Percentiles rank a stretch among this genome's conserved stretches.
Conservation (phyloP, 2,797 vertebrate genomes). For the Scomberomorus guttatus region DNA sequence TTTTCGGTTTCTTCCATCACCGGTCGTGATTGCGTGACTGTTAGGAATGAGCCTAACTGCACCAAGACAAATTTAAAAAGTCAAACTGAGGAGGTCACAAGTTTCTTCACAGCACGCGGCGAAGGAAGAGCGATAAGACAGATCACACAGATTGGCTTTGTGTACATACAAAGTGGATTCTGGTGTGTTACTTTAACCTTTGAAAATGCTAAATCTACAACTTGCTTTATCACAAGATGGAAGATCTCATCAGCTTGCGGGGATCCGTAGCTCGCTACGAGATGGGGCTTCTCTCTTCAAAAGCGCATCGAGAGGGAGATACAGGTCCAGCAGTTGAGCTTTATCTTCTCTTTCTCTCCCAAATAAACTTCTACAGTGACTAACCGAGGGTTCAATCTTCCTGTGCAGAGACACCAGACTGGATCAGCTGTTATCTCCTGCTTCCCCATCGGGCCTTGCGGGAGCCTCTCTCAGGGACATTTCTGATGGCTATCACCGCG, state of each 20-base stretch:
- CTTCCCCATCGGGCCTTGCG: conserved; percentile 67
- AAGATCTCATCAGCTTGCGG: conserved; percentile 19
- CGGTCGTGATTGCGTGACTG: conserved; percentile 12
- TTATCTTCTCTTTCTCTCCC: conserved; percentile 48
- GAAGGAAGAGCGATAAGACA: neutral
- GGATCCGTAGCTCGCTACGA: conserved; percentile 1
- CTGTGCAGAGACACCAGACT: conserved; percentile 51
- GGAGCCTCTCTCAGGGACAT: conserved; percentile 58
- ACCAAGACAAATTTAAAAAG: conserved; percentile 30
- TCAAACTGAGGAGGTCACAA: neutral
- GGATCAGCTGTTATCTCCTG: conserved; percentile 71
- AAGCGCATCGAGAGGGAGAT: conserved; percentile 23
- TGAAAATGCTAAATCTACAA: conserved; percentile 1
- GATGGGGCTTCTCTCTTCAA: conserved; percentile 32
- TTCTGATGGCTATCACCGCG: conserved; percentile 65
- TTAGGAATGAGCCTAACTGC: conserved; percentile 25
- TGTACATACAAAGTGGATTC: neutral
- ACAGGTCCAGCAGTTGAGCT: conserved; percentile 16
- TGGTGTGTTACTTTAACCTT: conserved; percentile 14
- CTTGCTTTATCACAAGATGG: neutral
- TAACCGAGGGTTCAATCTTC: conserved; percentile 50
- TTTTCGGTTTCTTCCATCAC: conserved; percentile 67
- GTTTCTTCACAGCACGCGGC: neutral
- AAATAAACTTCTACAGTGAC: conserved; percentile 63
- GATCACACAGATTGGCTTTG: neutral